phyloP scores from a whole-genome alignment of 2,113 vertebrate genomes.

The Anguilla rostrata region DNA sequence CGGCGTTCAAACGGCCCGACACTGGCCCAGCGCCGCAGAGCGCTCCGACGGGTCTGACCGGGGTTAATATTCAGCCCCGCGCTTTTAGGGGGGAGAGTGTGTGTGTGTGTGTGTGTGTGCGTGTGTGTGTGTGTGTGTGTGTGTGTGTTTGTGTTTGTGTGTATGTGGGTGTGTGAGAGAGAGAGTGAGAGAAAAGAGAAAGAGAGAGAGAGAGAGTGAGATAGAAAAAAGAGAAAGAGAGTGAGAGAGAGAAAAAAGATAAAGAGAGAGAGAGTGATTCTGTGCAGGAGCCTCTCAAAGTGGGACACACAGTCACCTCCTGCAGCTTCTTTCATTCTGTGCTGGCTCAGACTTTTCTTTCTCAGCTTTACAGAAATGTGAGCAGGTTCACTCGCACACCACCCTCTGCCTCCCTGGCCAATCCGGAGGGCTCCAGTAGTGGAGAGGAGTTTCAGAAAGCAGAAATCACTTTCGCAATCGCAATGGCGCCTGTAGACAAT shows the following conservation, averaged over 20 bases:
- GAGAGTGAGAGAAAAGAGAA: too few relatives aligned
- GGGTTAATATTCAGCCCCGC: not conserved
- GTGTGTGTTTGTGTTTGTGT: too few relatives aligned
- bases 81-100: not conserved
- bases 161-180: too few relatives aligned
- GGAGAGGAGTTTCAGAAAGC: too few relatives aligned
- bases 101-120: too few relatives aligned
- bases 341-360: not conserved
- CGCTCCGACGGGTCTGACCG: not conserved
- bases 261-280: too few relatives aligned
- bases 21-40: not conserved
- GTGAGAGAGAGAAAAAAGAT: too few relatives aligned
- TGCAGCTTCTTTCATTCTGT: not conserved
- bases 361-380: not conserved
- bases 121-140: too few relatives aligned
- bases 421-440: not conserved
- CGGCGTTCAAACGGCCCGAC: too few relatives aligned
- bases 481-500: not conserved
- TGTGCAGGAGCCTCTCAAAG: not conserved
- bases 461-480: not conserved
- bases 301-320: not conserved
- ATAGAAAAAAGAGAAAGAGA: too few relatives aligned
- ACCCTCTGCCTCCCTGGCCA: not conserved
- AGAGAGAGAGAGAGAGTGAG: too few relatives aligned
- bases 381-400: not conserved